Evolutionary conservation across 2,113 vertebrate species (phyloP).

Genomic region (Smithornis capensis): DNA sequence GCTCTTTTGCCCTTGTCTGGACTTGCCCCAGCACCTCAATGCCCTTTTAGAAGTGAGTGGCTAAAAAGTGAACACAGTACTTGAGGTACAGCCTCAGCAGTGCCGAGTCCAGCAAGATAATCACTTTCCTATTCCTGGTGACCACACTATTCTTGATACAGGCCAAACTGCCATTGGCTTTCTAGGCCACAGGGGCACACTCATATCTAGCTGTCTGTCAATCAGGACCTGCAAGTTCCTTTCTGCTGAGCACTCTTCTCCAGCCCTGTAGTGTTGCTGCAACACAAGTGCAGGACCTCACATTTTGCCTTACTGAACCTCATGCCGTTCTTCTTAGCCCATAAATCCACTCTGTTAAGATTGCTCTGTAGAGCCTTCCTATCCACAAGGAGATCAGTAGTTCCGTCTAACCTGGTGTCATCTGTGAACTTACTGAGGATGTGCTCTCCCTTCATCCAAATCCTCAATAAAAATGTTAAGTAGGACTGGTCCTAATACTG

Average conservation of each 20-base stretch:
- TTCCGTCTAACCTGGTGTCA: background rate
- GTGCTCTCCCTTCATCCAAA: background rate
- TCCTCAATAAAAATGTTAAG: background rate
- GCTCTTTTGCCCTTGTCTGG: background rate
- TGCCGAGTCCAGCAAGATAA: background rate
- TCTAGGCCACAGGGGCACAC: background rate
- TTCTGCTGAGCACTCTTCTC: background rate
- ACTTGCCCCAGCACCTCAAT: background rate
- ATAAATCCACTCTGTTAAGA: background rate
- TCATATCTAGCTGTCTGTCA: fast-evolving
- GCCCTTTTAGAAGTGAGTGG: background rate
- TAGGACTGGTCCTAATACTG: background rate
- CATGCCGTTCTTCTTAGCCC: background rate
- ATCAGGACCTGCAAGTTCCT: background rate
- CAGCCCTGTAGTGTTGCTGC: background rate
- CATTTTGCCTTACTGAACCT: background rate
- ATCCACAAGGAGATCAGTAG: background rate
- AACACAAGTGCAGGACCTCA: background rate
- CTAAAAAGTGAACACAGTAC: background rate
- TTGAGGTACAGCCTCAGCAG: background rate
- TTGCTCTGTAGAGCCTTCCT: background rate
- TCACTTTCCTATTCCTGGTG: background rate
- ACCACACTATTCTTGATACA: background rate
- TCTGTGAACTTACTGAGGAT: background rate
- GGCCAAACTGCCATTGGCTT: background rate